Percentiles rank a stretch among this genome's conserved stretches.
Conservation (phyloP, 1,140 invertebrate genomes). For the Amphibalanus amphitrite region DNA sequence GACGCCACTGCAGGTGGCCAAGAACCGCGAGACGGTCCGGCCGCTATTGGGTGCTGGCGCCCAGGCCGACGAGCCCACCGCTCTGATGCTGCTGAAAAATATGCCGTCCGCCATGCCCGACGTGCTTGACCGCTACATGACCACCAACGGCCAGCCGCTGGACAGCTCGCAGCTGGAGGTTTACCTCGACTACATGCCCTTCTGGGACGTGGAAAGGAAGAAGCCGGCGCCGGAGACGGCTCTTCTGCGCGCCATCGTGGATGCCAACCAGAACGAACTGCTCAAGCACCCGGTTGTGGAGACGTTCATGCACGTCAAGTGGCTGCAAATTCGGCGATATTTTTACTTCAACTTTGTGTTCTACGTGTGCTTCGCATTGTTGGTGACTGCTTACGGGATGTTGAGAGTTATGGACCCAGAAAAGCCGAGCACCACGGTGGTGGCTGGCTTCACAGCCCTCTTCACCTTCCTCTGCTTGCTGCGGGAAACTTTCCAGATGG, state of each 20-base stretch:
- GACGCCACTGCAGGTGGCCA: not conserved
- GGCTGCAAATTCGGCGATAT: conserved; percentile 71
- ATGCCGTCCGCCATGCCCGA: not conserved
- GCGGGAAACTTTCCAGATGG: not conserved
- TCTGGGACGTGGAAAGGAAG: not conserved
- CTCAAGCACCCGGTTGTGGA: conserved; percentile 21
- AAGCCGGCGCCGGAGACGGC: not conserved
- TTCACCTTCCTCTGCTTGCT: not conserved
- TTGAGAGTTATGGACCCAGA: not conserved
- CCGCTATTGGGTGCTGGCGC: not conserved
- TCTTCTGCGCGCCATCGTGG: not conserved
- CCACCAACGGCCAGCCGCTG: not conserved
- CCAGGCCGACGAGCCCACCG: not conserved
- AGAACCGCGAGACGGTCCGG: not conserved
- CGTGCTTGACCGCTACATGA: not conserved
- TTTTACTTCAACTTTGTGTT: conserved; percentile 59
- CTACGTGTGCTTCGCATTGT: conserved; percentile 44
- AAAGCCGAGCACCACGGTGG: not conserved
- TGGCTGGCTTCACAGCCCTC: not conserved
- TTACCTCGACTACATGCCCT: not conserved
- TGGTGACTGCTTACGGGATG: conserved; percentile 39
- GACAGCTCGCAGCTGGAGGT: not conserved
- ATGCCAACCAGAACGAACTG: conserved; percentile 16
- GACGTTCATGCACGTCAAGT: conserved; percentile 27
- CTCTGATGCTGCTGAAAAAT: not conserved